Conservation (phyloP, 2,888 invertebrate genomes). For the Pristionchus fissidentatus region DNA sequence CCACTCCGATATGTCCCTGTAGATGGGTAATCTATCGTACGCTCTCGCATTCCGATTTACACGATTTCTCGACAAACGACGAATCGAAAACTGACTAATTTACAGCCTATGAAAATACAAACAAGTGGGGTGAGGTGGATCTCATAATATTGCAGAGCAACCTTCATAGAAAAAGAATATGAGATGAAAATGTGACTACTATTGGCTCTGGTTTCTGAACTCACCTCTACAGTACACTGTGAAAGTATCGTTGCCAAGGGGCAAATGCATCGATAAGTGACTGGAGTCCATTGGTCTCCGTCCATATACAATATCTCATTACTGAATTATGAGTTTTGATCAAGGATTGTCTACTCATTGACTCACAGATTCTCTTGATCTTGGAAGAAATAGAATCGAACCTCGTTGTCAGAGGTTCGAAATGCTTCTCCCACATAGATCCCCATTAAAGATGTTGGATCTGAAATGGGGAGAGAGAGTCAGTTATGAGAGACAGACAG, state of each 20-base stretch:
- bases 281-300: conserved; percentile 12
- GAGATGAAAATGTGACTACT: neutral
- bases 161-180: too few relatives aligned
- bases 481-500: neutral
- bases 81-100: too few relatives aligned
- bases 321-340: neutral
- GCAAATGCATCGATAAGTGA: conserved; percentile 1
- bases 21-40: neutral
- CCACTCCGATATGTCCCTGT: conserved; percentile 33
- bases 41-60: neutral
- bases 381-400: conserved; percentile 44
- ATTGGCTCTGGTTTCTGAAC: neutral
- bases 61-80: neutral
- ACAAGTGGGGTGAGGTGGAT: too few relatives aligned
- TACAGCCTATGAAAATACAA: too few relatives aligned
- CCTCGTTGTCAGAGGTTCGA: conserved; percentile 18
- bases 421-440: conserved; percentile 35
- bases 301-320: conserved; percentile 25
- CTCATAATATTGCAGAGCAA: too few relatives aligned
- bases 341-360: neutral
- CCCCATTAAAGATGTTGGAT: conserved; percentile 25
- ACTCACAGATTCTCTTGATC: conserved; percentile 38
- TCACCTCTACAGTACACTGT: conserved; percentile 35
- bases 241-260: conserved; percentile 30
- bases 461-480: neutral